Conservation (phyloP, 1,140 invertebrate species). For the Mamestra configurata region DNA sequence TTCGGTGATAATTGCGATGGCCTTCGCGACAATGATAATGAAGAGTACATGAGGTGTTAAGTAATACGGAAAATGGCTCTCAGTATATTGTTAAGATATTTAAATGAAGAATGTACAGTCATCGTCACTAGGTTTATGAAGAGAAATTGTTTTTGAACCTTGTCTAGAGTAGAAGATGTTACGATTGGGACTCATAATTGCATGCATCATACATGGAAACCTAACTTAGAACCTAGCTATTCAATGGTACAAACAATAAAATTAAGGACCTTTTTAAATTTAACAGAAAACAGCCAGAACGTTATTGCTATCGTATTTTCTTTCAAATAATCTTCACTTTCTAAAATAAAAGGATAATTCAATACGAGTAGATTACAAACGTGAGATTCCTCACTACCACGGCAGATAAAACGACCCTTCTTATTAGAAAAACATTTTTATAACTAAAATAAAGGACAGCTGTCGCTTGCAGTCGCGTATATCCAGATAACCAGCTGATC, state of each 20-base stretch:
- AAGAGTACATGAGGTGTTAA: constrained; percentile 18
- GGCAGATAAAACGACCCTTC: not conserved
- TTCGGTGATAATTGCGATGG: constrained; percentile 61
- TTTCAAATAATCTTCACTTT: too few species aligned
- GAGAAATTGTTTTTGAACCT: too few species aligned
- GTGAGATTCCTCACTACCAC: not conserved
- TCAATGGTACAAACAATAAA: too few species aligned
- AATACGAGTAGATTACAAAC: not conserved
- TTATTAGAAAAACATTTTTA: not conserved
- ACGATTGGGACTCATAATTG: too few species aligned
- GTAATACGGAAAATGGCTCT: constrained; percentile 29
- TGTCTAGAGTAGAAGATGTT: too few species aligned
- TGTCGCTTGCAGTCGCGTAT: constrained; percentile 3
- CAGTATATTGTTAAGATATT: constrained; percentile 5
- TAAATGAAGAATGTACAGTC: not conserved
- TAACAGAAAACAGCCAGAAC: too few species aligned
- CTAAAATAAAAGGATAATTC: too few species aligned
- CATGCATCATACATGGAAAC: too few species aligned
- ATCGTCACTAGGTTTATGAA: not conserved
- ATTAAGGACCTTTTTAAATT: too few species aligned
- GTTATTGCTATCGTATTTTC: too few species aligned
- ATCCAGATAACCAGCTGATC: constrained; percentile 28
- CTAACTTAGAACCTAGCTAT: too few species aligned
- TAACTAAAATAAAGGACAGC: not conserved
- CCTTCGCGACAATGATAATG: constrained; percentile 58